A percentile compares a stretch with the other conserved stretches of the same genome.
These are phyloP conservation scores for Argentina silus DNA, from an alignment of 2,797 vertebrate species.

Conservation along the genomic window DNA sequence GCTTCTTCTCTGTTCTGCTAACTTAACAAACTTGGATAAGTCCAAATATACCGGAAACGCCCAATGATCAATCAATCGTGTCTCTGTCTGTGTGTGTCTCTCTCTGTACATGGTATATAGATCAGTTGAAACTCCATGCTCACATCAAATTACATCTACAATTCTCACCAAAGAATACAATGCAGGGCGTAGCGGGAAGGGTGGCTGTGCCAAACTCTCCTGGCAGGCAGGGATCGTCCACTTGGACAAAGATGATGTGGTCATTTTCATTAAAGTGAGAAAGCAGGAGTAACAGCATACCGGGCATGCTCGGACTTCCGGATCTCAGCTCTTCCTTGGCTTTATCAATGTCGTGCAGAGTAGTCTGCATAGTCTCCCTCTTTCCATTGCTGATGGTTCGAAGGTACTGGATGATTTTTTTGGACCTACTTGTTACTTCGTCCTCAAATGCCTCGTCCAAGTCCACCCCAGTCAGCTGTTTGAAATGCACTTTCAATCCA, in stretches of 20 bases:
- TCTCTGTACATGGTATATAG: no score
- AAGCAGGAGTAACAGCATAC: background rate
- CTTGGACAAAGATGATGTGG: background rate
- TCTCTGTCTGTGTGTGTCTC: no score
- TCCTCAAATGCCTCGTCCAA: background rate
- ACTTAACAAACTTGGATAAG: no score
- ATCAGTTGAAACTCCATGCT: no score
- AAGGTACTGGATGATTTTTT: constrained; percentile 26
- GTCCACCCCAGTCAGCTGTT: constrained; percentile 32
- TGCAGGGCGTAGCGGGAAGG: background rate
- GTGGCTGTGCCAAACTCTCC: background rate
- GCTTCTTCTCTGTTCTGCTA: no score
- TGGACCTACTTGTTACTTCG: constrained; percentile 24
- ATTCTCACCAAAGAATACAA: background rate
- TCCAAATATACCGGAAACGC: no score
- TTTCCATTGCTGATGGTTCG: constrained; percentile 15
- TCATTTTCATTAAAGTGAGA: background rate
- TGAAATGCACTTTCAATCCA: constrained; percentile 26
- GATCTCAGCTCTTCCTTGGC: no score
- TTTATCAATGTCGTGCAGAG: background rate
- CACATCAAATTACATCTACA: no score
- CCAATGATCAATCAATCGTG: no score
- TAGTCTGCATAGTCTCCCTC: constrained; percentile 1
- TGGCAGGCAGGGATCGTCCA: background rate
- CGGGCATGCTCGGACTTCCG: background rate